Base-by-base conservation (phyloP, 2,888 invertebrate genomes). In the Noctua fimbriata region DNA sequence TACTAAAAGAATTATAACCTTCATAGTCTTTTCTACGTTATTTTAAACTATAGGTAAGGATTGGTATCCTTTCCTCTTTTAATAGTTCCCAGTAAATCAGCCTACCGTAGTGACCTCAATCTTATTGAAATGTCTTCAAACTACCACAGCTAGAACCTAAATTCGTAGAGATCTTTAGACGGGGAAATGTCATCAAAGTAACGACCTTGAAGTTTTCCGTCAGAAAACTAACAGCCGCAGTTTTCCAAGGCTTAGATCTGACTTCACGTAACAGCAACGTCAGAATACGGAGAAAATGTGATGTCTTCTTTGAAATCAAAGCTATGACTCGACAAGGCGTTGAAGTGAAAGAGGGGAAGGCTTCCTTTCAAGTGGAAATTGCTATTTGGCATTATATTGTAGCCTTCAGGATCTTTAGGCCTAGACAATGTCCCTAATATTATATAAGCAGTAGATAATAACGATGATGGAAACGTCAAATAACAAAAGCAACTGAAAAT, bases 321-420 rank as follows among this genome's bases (percentile, higher is more conserved):
- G 67, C 67, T n/a, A n/a, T 70, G 21, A 49, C 36, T 60, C 71
- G 58, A 72, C 78, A 69, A 75, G 75, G 66, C 70, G 78, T 73
- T 78, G 21, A 70, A 28, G 18, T 36, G 49, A 47, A 76, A 1
- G 24, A 21, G 24, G 9, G 24, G 24, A 52, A 52, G 52, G 1
- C 52, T 52, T 24, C 52, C 52, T 52, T 52, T 24, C 52, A 52
- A 52, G 24, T 52, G 21, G 6, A 2, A 52, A 52, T 52, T 52
- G 24, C 52, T 24, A 24, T 52, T 52, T 52, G 52, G 1, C 24
- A 52, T 52, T 10, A 52, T 2, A 24, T 24, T 52, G 21, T 52
- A 52, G 7, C 9, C 52, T 52, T 49, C 6, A 52, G 52, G 21
- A 52, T 9, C 52, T 52, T 2, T 2, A 52, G 9, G 52, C 52